Evolutionary conservation across 2,113 vertebrate genomes (phyloP), one percentile per base, ranked within the genome.

Genomic region (Shinisaurus crocodilurus): DNA sequence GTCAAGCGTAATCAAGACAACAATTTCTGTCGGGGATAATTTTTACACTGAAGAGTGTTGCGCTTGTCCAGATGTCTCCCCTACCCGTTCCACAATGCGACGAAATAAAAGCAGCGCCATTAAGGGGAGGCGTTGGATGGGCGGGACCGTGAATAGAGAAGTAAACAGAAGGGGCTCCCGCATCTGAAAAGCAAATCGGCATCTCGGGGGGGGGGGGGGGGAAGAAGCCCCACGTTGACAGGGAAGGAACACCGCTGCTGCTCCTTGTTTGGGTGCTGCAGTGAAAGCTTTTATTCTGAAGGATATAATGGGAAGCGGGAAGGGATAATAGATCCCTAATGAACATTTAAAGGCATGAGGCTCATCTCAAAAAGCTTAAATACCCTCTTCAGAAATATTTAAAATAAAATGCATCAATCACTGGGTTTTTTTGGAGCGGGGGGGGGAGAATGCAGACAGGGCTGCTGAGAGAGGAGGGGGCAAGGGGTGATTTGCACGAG

Each of bases 341-440:
- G 92, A 94, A 94, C 90, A 89, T 94, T 95, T 94, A 93, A 94
- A 95, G 91, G 81, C 69, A 1, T 91, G 95, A 96, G 93, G 91
- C 82, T 57, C 90, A 94, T 95, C 94, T 96, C 92, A 65, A 83
- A 95, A 96, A 96, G 96, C 94, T 84, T 91, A 92, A 94, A 92
- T 86, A 86, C 90, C 94, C 81, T 16, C 70, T 90, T 92, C 92
- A 34, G 96, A 92, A 94, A 96, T 94, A 1, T 1, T 92, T 96
- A 97, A 96, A 10, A 69, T 0, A 96, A 60, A 95, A 92, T 57
- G 92, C 93, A 95, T 94, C 93, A 85, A 84, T 85, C 67, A 50
- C 25, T 43, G 34, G 29, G 8, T 13, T 0, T 45, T 13, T 9
- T 1, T 4, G 45, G 16, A 20, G 15, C n/a, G n/a, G n/a, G n/a